Conservation (phyloP, 2,113 vertebrate species). For the Colossoma macropomum region DNA sequence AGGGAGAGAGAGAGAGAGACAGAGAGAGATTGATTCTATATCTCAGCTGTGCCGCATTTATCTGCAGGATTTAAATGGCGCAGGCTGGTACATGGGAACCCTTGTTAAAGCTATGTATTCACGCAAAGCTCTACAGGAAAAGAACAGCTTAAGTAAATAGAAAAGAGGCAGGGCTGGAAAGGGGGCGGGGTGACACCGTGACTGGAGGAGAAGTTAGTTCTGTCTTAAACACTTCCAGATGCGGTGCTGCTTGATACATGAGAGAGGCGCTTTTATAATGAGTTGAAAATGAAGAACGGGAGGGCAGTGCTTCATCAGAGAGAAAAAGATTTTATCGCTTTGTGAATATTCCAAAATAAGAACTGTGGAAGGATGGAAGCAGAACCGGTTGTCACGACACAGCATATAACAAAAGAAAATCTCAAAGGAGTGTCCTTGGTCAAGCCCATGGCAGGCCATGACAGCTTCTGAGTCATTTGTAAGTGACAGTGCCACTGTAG, state of each 20-base stretch:
- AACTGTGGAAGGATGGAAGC: background rate
- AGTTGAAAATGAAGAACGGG: constrained; percentile 25
- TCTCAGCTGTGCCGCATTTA: background rate
- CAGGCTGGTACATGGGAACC: constrained; percentile 56
- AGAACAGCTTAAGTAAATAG: constrained; percentile 49
- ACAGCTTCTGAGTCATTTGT: background rate
- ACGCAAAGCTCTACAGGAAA: constrained; percentile 56
- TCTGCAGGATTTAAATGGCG: constrained; percentile 13
- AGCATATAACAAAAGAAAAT: background rate
- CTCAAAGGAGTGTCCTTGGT: constrained; percentile 16
- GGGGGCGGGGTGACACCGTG: constrained; percentile 58
- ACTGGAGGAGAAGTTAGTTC: constrained; percentile 80
- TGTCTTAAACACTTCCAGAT: constrained; percentile 83
- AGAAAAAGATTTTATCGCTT: background rate
- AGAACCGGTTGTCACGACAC: background rate
- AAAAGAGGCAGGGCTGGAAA: constrained; percentile 37
- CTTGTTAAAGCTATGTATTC: constrained; percentile 61
- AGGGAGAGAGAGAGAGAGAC: constrained; percentile 43
- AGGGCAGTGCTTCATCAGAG: background rate
- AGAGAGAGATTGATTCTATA: background rate
- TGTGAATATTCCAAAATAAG: background rate
- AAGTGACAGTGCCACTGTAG: background rate
- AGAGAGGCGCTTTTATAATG: constrained; percentile 48
- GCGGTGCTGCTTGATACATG: constrained; percentile 66
- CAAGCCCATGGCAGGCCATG: background rate